A percentile compares a stretch with the other conserved stretches of the same genome.
These are phyloP conservation scores for Malthinus seriepunctatus DNA, from an alignment of 2,888 invertebrate species.

Conservation along the genomic window DNA sequence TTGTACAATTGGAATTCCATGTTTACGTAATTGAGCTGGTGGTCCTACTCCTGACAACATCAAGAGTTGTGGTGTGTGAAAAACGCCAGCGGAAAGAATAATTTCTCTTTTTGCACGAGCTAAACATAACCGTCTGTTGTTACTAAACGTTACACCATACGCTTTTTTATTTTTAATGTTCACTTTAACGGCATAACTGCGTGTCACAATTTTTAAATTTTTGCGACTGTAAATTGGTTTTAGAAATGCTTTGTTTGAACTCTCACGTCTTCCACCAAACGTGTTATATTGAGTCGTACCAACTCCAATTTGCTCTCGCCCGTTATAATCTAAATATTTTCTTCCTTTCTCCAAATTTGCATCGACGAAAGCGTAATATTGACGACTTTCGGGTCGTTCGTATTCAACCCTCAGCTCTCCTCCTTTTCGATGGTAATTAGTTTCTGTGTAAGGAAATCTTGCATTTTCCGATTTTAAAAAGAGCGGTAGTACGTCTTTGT, in stretches of 20 bases:
- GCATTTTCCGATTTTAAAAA: slow-evolving; percentile 43
- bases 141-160: slow-evolving; percentile 68
- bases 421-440: slow-evolving; percentile 64
- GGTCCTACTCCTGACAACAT: slow-evolving; percentile 83
- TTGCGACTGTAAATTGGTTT: slow-evolving; percentile 63
- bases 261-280: slow-evolving; percentile 61
- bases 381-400: slow-evolving; percentile 59
- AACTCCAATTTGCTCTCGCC: slow-evolving; percentile 63
- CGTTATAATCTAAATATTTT: slow-evolving; percentile 67
- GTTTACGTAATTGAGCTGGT: slow-evolving; percentile 59
- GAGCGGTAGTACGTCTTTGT: slow-evolving; percentile 44
- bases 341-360: slow-evolving; percentile 71
- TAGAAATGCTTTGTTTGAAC: slow-evolving; percentile 67
- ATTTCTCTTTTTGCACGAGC: slow-evolving; percentile 70
- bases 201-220: slow-evolving; percentile 72
- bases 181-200: slow-evolving; percentile 69
- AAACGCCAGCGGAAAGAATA: slow-evolving; percentile 74
- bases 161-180: slow-evolving; percentile 62
- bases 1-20: slow-evolving; percentile 63
- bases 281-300: slow-evolving; percentile 65
- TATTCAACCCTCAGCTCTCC: slow-evolving; percentile 71
- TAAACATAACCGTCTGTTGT: slow-evolving; percentile 59
- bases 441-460: too few relatives aligned
- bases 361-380: slow-evolving; percentile 63
- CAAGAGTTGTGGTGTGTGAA: slow-evolving; percentile 80